phyloP scores from a whole-genome alignment of 2,797 vertebrate genomes.

The Hoplostethus mediterraneus region DNA sequence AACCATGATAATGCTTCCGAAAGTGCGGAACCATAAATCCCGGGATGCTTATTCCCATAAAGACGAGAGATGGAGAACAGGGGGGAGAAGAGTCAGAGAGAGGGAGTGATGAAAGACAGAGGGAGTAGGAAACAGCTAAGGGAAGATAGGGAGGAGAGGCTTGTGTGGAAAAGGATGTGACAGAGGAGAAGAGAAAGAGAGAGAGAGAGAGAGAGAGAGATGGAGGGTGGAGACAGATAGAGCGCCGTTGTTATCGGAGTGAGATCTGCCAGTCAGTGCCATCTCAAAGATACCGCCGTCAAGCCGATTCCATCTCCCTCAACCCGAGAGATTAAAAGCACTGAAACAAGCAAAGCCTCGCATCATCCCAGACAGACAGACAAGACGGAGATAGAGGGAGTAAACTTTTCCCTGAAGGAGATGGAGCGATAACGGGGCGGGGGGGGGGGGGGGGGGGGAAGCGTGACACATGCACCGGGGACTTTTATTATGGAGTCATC shows the following conservation, averaged over 20 bases:
- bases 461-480: constrained; percentile 42
- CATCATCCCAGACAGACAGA: constrained; percentile 52
- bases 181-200: constrained; percentile 8
- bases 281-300: constrained; percentile 67
- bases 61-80: constrained; percentile 35
- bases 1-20: constrained; percentile 33
- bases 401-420: constrained; percentile 67
- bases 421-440: constrained; percentile 66
- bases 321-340: constrained; percentile 69
- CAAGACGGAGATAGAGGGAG: constrained; percentile 58
- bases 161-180: constrained; percentile 35
- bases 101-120: constrained; percentile 44
- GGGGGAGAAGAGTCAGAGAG: constrained; percentile 31
- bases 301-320: constrained; percentile 57
- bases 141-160: constrained; percentile 27
- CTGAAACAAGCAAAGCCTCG: constrained; percentile 53
- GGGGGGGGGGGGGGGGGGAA: too few species aligned
- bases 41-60: constrained; percentile 34
- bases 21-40: constrained; percentile 49
- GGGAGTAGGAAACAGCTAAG: constrained; percentile 43
- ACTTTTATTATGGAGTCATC: constrained; percentile 68
- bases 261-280: constrained; percentile 75
- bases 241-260: constrained; percentile 62
- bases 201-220: not conserved
- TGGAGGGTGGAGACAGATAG: constrained; percentile 37